Base-by-base conservation (phyloP, 1,140 invertebrate genomes). In the Heliconius nattereri region DNA sequence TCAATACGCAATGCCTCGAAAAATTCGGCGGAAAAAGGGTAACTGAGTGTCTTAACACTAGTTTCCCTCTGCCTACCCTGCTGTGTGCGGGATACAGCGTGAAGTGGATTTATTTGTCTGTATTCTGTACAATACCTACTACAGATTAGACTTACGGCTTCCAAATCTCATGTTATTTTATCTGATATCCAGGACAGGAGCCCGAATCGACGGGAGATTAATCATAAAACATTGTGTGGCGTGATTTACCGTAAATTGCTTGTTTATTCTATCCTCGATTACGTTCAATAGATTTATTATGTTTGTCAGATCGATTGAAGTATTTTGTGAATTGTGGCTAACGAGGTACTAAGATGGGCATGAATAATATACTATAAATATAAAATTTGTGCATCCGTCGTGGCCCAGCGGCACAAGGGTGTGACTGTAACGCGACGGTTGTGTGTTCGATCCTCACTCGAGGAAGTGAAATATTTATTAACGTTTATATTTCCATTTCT, bases 141-240 rank as follows among this genome's bases (percentile, higher is more conserved):
- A 45, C 40, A 85, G 80, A 87, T 86, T 86, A 87, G 85, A 87
- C 85, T 84, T 9, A 71, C 52, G 76, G 71, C 75, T 85, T 84
- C 87, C 84, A 86, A 85, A 87, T 81, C 71, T 80, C 76, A 29
- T 60, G 26, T 85, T 84, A 82, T 80, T 83, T 77, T 83, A 81
- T 78, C 79, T 71, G 72, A 77, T 77, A 81, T 81, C 74, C 74
- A 81, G 75, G 57, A 81, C 74, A 81, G 75, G 45, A 81, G 80
- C 73, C 54, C 45, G 35, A 35, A 71, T 32, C 71, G 57, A 54
- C 76, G 71, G 71, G 37, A 80, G 45, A 77, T 76, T 80, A 73
- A 80, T 77, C 75, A 80, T 77, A 77, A 77, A 77, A 76, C 71
- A 80, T 71, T 80, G 78, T 75, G 49, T 75, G 78, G 78, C 73